A percentile compares a stretch with the other conserved stretches of the same genome.
These are phyloP conservation scores for Neodiprion virginianus DNA, from an alignment of 1,140 invertebrate genomes.

Conservation along the genomic window DNA sequence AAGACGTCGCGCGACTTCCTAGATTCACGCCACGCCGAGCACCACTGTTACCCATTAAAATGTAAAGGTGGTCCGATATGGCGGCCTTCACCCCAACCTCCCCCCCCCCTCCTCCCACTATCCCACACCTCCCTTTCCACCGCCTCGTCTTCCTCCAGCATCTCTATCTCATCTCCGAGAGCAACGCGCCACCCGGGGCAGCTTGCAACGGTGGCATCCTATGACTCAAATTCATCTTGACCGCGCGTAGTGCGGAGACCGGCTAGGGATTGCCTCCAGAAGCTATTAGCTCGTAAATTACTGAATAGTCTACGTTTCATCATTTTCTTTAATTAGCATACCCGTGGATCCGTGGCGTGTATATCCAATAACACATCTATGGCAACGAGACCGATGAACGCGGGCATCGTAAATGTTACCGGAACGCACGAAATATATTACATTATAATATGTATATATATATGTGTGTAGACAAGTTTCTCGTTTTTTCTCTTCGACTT, in stretches of 20 bases:
- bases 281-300: slow-evolving; percentile 5
- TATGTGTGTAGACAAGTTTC: too few species aligned
- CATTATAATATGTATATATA: too few species aligned
- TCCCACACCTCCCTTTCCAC: not conserved
- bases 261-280: not conserved
- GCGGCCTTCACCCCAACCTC: not conserved
- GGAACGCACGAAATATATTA: too few species aligned
- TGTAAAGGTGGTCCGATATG: slow-evolving; percentile 7
- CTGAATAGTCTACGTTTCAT: slow-evolving; percentile 7
- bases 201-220: not conserved
- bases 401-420: too few species aligned
- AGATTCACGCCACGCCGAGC: not conserved
- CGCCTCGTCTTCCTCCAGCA: not conserved
- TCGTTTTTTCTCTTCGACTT: too few species aligned
- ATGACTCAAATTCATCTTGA: not conserved
- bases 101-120: too few species aligned
- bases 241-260: not conserved
- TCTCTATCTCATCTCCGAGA: not conserved
- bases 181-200: not conserved
- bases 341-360: not conserved
- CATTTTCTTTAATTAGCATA: not conserved
- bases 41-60: slow-evolving; percentile 3
- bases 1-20: not conserved
- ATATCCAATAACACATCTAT: too few species aligned
- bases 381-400: too few species aligned